A percentile compares a stretch with the other conserved stretches of the same genome.
Conservation (phyloP, 1,140 invertebrate genomes). For the Diorhabda elongata region DNA sequence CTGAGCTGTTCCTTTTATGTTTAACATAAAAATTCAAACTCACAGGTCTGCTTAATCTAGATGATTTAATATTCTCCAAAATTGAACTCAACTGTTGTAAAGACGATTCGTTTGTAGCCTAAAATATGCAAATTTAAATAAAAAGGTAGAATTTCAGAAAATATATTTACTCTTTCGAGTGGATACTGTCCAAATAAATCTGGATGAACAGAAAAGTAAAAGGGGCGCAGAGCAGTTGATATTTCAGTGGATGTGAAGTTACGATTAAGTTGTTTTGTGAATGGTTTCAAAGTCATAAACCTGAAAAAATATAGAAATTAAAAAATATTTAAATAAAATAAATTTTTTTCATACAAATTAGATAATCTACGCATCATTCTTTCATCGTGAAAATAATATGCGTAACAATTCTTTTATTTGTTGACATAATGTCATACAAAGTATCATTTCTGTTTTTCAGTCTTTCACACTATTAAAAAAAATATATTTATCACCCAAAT, state of each 20-base stretch:
- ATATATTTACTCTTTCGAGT: conserved; percentile 66
- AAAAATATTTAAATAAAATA: background rate
- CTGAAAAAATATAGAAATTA: too few relatives aligned
- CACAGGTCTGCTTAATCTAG: conserved; percentile 55
- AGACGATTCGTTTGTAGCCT: conserved; percentile 88
- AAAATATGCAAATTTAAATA: conserved; percentile 37
- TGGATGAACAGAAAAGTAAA: conserved; percentile 93
- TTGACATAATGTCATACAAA: background rate
- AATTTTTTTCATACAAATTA: conserved; percentile 10
- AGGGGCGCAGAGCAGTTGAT: conserved; percentile 84
- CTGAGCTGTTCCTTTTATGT: conserved; percentile 54
- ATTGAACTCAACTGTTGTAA: conserved; percentile 82
- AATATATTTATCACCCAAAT: too few relatives aligned
- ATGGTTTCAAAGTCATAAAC: too few relatives aligned
- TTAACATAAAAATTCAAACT: conserved; percentile 72
- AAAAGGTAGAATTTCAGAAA: conserved; percentile 20
- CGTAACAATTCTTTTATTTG: background rate
- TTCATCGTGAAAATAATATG: background rate
- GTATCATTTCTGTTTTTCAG: too few relatives aligned
- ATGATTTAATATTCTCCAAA: conserved; percentile 68
- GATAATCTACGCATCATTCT: conserved; percentile 10
- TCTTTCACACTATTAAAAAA: too few relatives aligned
- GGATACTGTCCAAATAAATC: conserved; percentile 91
- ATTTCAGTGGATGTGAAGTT: conserved; percentile 69
- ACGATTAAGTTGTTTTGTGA: conserved; percentile 9